These are phyloP conservation scores for Ormyrus labotus DNA, from an alignment of 2,888 invertebrate genomes.

Conservation along the genomic window DNA sequence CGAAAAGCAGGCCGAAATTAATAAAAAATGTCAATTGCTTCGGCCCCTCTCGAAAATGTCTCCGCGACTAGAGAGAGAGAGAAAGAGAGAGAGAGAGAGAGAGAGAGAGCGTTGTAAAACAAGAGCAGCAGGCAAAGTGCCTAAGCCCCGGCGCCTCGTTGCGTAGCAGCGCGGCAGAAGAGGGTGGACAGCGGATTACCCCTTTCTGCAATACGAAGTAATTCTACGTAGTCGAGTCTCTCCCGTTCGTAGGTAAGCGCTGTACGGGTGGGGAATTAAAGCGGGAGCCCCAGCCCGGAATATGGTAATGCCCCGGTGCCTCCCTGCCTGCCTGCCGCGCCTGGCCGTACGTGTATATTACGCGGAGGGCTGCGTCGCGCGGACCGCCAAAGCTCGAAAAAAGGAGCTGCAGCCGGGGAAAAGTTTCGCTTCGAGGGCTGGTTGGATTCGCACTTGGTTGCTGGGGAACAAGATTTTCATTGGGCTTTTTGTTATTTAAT, in stretches of 20 bases:
- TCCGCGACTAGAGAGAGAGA: not conserved
- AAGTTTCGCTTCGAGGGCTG: too few relatives aligned
- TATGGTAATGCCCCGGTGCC: constrained; percentile 51
- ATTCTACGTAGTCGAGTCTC: constrained; percentile 59
- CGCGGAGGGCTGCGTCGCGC: too few relatives aligned
- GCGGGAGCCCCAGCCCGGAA: constrained; percentile 27
- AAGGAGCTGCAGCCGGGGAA: too few relatives aligned
- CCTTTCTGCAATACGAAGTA: constrained; percentile 57
- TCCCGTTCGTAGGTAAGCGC: not conserved
- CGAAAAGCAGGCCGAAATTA: constrained; percentile 16
- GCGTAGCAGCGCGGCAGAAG: constrained; percentile 35
- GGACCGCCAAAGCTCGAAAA: too few relatives aligned
- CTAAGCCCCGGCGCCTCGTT: constrained; percentile 27
- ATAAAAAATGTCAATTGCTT: constrained; percentile 26
- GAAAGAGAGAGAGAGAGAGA: constrained; percentile 46
- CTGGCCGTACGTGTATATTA: too few relatives aligned
- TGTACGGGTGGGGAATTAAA: constrained; percentile 48
- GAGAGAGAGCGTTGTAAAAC: constrained; percentile 44
- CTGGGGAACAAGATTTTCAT: too few relatives aligned
- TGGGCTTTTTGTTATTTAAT: too few relatives aligned
- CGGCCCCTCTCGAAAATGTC: constrained; percentile 15
- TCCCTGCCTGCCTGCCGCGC: too few relatives aligned
- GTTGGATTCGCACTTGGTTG: too few relatives aligned
- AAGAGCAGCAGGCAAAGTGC: constrained; percentile 41
- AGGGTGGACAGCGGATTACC: constrained; percentile 57